Percentiles rank a stretch among this genome's conserved stretches.
phyloP scores from a whole-genome alignment of 1,140 invertebrate genomes.

The Macrosteles quadrilineatus region DNA sequence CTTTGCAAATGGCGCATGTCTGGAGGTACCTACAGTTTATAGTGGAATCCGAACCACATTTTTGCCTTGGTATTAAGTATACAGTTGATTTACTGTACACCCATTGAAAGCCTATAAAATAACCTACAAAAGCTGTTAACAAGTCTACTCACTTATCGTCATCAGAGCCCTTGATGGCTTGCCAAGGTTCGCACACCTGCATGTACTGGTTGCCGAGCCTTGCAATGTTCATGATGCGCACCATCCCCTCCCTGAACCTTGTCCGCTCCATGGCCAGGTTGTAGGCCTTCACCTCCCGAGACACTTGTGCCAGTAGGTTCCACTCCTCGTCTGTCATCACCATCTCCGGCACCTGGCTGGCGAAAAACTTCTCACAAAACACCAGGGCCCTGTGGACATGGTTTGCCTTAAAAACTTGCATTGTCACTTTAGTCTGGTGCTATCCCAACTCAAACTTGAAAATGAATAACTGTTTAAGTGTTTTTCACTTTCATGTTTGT shows the following conservation, averaged over 20 bases:
- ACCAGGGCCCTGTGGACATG: constrained; percentile 74
- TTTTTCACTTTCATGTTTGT: too few species aligned
- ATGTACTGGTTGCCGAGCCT: constrained; percentile 95
- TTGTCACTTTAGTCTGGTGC: too few species aligned
- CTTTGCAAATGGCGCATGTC: too few species aligned
- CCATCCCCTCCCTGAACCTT: constrained; percentile 83
- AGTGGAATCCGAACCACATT: too few species aligned
- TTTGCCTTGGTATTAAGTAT: too few species aligned
- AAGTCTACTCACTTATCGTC: constrained; percentile 75
- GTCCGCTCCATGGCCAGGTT: constrained; percentile 78
- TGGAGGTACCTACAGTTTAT: too few species aligned
- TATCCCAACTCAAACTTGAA: too few species aligned
- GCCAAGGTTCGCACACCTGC: constrained; percentile 94
- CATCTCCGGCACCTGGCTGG: constrained; percentile 73
- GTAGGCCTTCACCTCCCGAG: constrained; percentile 80
- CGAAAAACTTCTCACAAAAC: constrained; percentile 88
- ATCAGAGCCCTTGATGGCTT: constrained; percentile 80
- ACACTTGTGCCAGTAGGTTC: constrained; percentile 76
- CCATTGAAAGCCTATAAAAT: too few species aligned
- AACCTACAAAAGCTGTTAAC: too few species aligned
- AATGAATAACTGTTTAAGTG: too few species aligned
- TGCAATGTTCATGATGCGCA: constrained; percentile 84
- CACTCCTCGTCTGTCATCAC: constrained; percentile 68
- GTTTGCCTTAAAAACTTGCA: constrained; percentile 43
- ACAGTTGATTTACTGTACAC: too few species aligned